phyloP scores from a whole-genome alignment of 2,888 invertebrate species.

The Acrobasis repandana region DNA sequence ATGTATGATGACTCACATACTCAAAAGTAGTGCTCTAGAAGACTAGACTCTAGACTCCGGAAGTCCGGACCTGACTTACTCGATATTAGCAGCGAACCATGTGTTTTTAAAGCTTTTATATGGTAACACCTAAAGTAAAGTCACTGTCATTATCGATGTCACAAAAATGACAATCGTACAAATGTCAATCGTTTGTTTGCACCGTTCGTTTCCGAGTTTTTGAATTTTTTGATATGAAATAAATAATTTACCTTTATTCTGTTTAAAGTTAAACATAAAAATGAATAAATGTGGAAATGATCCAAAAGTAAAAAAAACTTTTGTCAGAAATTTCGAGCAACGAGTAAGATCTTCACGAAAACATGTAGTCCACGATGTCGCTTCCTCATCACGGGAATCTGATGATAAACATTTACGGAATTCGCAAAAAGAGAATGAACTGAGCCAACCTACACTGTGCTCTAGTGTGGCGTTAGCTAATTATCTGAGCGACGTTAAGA shows the following conservation, averaged over 20 bases:
- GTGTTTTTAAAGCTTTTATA: background rate
- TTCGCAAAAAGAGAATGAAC: conserved; percentile 46
- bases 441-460: conserved; percentile 61
- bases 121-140: background rate
- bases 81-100: background rate
- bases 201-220: background rate
- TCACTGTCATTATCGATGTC: background rate
- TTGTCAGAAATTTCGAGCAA: conserved; percentile 63
- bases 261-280: conserved; percentile 12
- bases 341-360: conserved; percentile 46
- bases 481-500: conserved; percentile 59
- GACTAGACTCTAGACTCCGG: too few relatives aligned
- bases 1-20: too few relatives aligned
- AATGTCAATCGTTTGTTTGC: background rate
- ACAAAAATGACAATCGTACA: background rate
- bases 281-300: conserved; percentile 62
- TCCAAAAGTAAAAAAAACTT: conserved; percentile 68
- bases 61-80: background rate
- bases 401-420: conserved; percentile 30
- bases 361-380: conserved; percentile 48
- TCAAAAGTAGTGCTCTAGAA: too few relatives aligned
- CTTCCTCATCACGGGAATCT: conserved; percentile 39
- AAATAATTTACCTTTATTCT: background rate
- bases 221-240: background rate
- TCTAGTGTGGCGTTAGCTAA: conserved; percentile 67